Conservation (phyloP, 2,797 vertebrate genomes). For the Xenops minutus region DNA sequence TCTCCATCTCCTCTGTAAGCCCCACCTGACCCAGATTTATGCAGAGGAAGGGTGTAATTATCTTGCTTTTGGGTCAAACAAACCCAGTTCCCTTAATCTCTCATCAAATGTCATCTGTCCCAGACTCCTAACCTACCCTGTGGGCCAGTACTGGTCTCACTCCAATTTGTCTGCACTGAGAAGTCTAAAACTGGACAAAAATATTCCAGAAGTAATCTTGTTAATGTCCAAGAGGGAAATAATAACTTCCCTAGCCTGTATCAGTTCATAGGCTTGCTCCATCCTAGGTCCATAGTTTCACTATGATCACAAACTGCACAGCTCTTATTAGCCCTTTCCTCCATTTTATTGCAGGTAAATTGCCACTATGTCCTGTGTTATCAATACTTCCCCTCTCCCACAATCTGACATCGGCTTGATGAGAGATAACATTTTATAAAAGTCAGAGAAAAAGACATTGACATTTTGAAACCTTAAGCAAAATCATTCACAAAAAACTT, state of each 20-base stretch:
- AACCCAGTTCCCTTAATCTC: fast-evolving
- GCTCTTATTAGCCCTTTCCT: not conserved
- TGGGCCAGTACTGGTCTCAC: not conserved
- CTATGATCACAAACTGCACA: too few relatives aligned
- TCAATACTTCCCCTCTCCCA: fast-evolving
- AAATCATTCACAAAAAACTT: not conserved
- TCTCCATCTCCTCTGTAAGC: not conserved
- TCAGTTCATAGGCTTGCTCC: fast-evolving
- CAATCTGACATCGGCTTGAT: not conserved
- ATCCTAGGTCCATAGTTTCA: not conserved
- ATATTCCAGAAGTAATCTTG: not conserved
- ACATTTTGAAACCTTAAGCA: not conserved
- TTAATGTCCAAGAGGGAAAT: not conserved
- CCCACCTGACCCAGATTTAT: not conserved
- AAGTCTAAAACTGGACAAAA: not conserved
- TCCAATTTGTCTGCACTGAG: not conserved
- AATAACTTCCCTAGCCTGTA: not conserved
- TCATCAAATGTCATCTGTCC: not conserved
- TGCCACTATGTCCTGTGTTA: not conserved
- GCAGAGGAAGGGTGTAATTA: not conserved
- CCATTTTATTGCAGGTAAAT: not conserved
- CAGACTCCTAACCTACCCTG: not conserved
- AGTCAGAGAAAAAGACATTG: not conserved
- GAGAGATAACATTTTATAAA: not conserved
- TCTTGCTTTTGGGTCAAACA: not conserved